Percentiles rank a stretch among this genome's conserved stretches.
Conservation (phyloP, 2,888 invertebrate species). For the Xestia xanthographa region DNA sequence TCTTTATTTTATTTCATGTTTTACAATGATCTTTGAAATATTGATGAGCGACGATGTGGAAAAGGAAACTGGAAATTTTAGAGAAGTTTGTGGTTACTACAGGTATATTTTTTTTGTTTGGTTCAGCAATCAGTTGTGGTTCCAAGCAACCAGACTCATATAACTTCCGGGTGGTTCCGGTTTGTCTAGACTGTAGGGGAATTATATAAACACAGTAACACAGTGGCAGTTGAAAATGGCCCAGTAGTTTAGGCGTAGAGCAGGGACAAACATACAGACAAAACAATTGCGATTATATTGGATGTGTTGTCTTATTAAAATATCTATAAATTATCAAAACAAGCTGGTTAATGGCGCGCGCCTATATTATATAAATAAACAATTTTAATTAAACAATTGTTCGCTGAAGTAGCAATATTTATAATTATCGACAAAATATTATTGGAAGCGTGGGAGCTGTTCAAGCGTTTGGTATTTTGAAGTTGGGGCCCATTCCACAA, state of each 20-base stretch:
- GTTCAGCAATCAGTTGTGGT: no score
- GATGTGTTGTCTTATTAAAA: not conserved
- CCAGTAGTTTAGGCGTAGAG: not conserved
- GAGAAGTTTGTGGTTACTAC: not conserved
- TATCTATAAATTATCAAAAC: slow-evolving; percentile 40
- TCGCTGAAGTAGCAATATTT: slow-evolving; percentile 23
- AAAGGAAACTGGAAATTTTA: not conserved
- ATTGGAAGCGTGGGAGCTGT: slow-evolving; percentile 23
- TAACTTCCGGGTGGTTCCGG: not conserved
- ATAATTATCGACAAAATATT: slow-evolving; percentile 38
- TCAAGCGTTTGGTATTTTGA: not conserved
- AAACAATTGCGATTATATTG: slow-evolving; percentile 1
- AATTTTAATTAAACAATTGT: slow-evolving; percentile 3
- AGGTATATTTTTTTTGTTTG: not conserved
- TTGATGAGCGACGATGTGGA: not conserved
- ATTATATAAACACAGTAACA: not conserved
- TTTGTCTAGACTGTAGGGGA: not conserved
- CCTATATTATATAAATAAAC: slow-evolving; percentile 21
- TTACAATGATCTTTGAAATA: slow-evolving; percentile 3
- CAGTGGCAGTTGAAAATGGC: not conserved
- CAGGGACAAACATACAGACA: not conserved
- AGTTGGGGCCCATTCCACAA: no score
- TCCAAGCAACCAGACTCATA: not conserved
- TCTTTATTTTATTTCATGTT: slow-evolving; percentile 15
- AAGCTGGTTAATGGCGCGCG: slow-evolving; percentile 7